phyloP scores from a whole-genome alignment of 2,797 vertebrate species.

The Crax fasciolata region DNA sequence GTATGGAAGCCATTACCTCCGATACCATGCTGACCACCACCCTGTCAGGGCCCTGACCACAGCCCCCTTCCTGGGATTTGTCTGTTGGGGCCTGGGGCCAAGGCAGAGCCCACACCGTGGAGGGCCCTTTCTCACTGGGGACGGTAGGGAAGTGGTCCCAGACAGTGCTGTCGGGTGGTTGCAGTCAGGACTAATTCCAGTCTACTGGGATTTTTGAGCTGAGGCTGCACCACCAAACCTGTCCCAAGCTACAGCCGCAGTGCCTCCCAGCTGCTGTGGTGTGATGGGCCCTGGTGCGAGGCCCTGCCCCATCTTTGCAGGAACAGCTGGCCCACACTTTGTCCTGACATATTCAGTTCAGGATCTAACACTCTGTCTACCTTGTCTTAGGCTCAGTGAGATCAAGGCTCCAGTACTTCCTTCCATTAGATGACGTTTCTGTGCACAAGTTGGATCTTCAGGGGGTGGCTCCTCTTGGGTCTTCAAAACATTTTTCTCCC shows the following conservation, averaged over 20 bases:
- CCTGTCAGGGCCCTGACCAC: background rate
- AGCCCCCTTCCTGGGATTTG: background rate
- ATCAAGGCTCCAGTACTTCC: background rate
- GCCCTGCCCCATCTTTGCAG: too few species aligned
- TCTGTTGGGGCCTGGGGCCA: background rate
- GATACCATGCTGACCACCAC: too few species aligned
- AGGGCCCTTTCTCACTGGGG: background rate
- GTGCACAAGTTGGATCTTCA: background rate
- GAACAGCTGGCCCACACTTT: background rate
- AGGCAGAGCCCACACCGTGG: accelerated
- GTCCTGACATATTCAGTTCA: background rate
- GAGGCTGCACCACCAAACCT: too few species aligned
- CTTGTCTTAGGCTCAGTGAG: background rate
- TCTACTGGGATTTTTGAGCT: background rate
- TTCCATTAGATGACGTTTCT: background rate
- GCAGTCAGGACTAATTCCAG: background rate
- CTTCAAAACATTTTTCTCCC: background rate
- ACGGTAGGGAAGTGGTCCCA: background rate
- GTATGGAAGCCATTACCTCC: too few species aligned
- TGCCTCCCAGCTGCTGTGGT: too few species aligned
- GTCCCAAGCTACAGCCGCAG: background rate
- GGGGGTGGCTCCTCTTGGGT: background rate
- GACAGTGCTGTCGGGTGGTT: background rate
- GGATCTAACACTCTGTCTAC: background rate
- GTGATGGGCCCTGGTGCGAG: background rate